Conservation (phyloP, 2,888 invertebrate genomes). For the Scaptomyza polygonia region DNA sequence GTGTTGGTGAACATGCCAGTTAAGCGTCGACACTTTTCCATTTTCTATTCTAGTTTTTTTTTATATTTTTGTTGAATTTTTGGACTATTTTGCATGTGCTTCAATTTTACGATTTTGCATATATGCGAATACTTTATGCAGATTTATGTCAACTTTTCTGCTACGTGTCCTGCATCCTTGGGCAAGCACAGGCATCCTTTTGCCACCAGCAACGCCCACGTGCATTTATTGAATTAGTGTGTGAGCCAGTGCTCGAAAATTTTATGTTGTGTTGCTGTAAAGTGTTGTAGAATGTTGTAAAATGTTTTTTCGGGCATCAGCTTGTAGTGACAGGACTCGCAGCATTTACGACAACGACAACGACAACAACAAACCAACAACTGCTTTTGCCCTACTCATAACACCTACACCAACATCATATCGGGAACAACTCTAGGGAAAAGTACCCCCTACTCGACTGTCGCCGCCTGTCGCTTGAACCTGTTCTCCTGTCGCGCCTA, state of each 20-base stretch:
- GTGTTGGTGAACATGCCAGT: slow-evolving; percentile 67
- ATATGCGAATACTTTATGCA: slow-evolving; percentile 80
- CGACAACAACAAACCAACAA: slow-evolving; percentile 24
- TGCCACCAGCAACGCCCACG: slow-evolving; percentile 41
- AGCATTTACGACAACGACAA: background rate
- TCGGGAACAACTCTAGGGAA: slow-evolving; percentile 15
- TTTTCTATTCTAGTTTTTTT: slow-evolving; percentile 16
- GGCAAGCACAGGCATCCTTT: slow-evolving; percentile 11
- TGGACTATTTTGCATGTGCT: slow-evolving; percentile 21
- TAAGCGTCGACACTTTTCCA: slow-evolving; percentile 58
- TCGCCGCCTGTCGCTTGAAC: slow-evolving; percentile 57
- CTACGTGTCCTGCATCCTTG: slow-evolving; percentile 62
- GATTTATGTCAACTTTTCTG: slow-evolving; percentile 78
- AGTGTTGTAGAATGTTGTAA: slow-evolving; percentile 61
- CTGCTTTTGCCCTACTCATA: slow-evolving; percentile 48
- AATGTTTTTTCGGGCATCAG: slow-evolving; percentile 57
- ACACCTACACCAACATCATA: slow-evolving; percentile 28
- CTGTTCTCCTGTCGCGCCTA: slow-evolving; percentile 67
- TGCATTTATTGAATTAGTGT: slow-evolving; percentile 76
- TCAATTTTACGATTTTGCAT: slow-evolving; percentile 66
- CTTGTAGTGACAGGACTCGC: slow-evolving; percentile 51
- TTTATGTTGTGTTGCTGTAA: background rate
- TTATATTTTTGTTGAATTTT: slow-evolving; percentile 9
- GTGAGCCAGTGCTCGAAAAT: slow-evolving; percentile 22
- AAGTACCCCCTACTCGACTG: slow-evolving; percentile 10